These are phyloP conservation scores for Hemichromis elongatus DNA, from an alignment of 2,113 vertebrate genomes.

Conservation along the genomic window DNA sequence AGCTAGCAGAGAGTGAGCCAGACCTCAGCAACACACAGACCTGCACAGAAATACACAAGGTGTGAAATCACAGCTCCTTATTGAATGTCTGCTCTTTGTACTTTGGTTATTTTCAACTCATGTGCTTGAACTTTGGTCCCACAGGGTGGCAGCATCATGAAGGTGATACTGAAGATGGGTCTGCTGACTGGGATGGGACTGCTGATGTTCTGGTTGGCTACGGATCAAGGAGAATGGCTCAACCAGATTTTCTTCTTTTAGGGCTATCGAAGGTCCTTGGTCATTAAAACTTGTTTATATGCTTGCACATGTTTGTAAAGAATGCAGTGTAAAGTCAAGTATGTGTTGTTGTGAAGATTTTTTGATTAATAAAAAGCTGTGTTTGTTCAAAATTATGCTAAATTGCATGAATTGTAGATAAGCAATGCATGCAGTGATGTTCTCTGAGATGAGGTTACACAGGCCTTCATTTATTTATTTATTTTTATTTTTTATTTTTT, in stretches of 20 bases:
- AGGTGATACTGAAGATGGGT: slow-evolving; percentile 39
- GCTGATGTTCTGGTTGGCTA: slow-evolving; percentile 61
- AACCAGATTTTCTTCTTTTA: not conserved
- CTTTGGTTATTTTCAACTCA: not conserved
- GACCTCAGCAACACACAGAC: not conserved
- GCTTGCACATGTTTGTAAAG: not conserved
- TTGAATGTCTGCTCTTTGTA: not conserved
- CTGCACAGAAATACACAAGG: slow-evolving; percentile 22
- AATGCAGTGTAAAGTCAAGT: not conserved
- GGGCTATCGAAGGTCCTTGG: not conserved
- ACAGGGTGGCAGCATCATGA: slow-evolving; percentile 51
- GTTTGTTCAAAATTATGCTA: not conserved
- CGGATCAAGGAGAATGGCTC: slow-evolving; percentile 50
- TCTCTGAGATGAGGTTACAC: not conserved
- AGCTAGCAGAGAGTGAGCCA: not conserved
- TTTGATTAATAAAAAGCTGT: slow-evolving; percentile 7
- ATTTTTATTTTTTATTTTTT: no score
- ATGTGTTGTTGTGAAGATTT: not conserved
- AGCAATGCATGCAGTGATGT: not conserved
- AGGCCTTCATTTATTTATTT: not conserved
- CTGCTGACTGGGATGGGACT: slow-evolving; percentile 53
- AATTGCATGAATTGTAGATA: not conserved
- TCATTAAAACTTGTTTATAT: not conserved
- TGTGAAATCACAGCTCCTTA: not conserved
- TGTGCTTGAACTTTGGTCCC: not conserved